phyloP scores from a whole-genome alignment of 1,140 invertebrate genomes.

The Anoplolepis gracilipes region DNA sequence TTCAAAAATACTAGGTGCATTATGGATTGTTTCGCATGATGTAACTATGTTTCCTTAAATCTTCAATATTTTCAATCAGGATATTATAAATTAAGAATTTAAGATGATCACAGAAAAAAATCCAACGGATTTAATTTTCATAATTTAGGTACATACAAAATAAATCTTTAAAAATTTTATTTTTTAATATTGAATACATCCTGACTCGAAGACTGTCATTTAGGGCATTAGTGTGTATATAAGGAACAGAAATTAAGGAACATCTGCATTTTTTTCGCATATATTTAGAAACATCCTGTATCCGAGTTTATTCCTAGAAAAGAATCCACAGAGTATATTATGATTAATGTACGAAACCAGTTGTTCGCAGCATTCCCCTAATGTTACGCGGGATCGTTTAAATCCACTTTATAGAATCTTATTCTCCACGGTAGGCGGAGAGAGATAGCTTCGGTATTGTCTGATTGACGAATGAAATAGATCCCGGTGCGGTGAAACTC shows the following conservation, averaged over 20 bases:
- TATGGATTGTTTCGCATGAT: too few species aligned
- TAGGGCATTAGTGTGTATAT: too few species aligned
- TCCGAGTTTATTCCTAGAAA: background rate
- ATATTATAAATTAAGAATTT: too few species aligned
- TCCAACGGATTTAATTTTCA: too few species aligned
- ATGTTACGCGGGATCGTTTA: slow-evolving; percentile 21
- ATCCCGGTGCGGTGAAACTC: slow-evolving; percentile 52
- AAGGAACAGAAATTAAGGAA: too few species aligned
- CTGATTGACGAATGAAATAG: slow-evolving; percentile 64
- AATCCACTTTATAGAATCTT: slow-evolving; percentile 64
- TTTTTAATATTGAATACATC: background rate
- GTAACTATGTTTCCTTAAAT: too few species aligned
- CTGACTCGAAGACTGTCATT: too few species aligned
- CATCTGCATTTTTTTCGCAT: background rate
- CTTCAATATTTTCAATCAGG: too few species aligned
- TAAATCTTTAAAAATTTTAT: background rate
- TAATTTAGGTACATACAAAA: too few species aligned
- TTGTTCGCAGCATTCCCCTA: slow-evolving; percentile 21
- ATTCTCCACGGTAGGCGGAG: slow-evolving; percentile 66
- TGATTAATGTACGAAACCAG: slow-evolving; percentile 37
- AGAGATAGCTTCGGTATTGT: slow-evolving; percentile 61
- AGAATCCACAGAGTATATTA: background rate
- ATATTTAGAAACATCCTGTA: background rate
- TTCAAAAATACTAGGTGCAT: too few species aligned
- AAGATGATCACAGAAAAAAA: too few species aligned